These are phyloP conservation scores for Actinia equina DNA, from an alignment of 64 coral and sea anemone species.

Conservation along the genomic window DNA sequence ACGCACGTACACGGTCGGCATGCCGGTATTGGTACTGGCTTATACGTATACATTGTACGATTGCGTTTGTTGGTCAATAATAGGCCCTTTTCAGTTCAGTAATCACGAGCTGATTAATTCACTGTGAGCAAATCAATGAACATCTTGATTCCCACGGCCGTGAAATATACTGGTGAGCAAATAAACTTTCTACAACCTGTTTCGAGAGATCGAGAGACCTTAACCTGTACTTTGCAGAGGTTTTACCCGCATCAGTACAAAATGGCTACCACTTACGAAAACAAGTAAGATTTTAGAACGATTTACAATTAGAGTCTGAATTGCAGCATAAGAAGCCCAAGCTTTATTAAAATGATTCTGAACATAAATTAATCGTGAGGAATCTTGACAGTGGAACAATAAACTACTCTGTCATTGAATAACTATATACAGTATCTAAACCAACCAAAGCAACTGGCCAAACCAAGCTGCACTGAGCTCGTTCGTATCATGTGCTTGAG, in stretches of 20 bases:
- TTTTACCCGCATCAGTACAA: background rate
- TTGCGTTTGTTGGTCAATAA: too few relatives aligned
- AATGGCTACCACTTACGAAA: background rate
- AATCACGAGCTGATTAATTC: too few relatives aligned
- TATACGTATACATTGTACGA: too few relatives aligned
- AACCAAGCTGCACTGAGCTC: background rate
- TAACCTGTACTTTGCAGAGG: background rate
- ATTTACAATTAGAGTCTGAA: background rate
- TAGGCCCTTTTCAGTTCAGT: too few relatives aligned
- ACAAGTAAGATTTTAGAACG: background rate
- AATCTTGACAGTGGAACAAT: background rate
- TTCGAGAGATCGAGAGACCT: too few relatives aligned
- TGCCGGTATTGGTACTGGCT: too few relatives aligned
- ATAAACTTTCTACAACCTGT: too few relatives aligned
- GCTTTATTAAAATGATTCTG: background rate
- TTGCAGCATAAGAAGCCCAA: background rate
- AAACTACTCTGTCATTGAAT: slow-evolving; percentile 3
- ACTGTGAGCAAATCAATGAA: too few relatives aligned
- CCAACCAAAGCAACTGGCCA: background rate
- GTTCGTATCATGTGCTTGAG: background rate
- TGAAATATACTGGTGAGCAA: too few relatives aligned
- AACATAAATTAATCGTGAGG: background rate
- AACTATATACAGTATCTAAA: background rate
- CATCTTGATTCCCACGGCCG: too few relatives aligned
- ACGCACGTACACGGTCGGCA: too few relatives aligned